A percentile compares a stretch with the other conserved stretches of the same genome.
Evolutionary conservation across 2,888 invertebrate genomes (phyloP).

Genomic region (Acronicta psi): DNA sequence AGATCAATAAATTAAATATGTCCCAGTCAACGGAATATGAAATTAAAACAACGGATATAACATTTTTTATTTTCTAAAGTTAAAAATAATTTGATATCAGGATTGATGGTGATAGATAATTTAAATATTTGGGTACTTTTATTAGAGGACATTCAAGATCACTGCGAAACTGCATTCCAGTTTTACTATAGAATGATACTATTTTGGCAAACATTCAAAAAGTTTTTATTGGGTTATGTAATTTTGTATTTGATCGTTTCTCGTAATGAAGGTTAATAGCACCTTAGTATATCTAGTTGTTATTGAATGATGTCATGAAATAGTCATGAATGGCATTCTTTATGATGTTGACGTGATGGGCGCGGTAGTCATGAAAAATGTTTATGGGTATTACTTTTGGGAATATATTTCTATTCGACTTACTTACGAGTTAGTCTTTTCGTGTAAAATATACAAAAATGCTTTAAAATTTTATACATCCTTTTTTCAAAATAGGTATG

Average conservation of each 20-base stretch:
- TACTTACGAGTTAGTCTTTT: neutral
- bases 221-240: conserved; percentile 34
- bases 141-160: conserved; percentile 45
- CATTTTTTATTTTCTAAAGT: neutral
- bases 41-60: neutral
- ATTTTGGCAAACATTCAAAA: conserved; percentile 52
- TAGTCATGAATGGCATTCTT: conserved; percentile 56
- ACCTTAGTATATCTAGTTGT: conserved; percentile 52
- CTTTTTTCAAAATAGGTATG: too few relatives aligned
- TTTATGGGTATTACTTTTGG: conserved; percentile 12
- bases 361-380: conserved; percentile 38
- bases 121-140: conserved; percentile 2
- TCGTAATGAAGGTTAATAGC: conserved; percentile 49
- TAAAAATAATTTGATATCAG: conserved; percentile 3
- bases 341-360: conserved; percentile 32
- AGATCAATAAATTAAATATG: too few relatives aligned
- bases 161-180: conserved; percentile 25
- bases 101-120: conserved; percentile 3
- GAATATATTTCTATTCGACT: neutral
- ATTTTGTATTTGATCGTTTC: conserved; percentile 41
- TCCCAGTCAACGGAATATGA: too few relatives aligned
- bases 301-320: conserved; percentile 38
- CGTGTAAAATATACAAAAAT: too few relatives aligned
- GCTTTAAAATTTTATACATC: too few relatives aligned
- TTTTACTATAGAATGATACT: conserved; percentile 19